Evolutionary conservation across 2,888 invertebrate genomes (phyloP), one percentile per base, ranked within the genome.

Genomic region (Caenorhabditis doughertyi): DNA sequence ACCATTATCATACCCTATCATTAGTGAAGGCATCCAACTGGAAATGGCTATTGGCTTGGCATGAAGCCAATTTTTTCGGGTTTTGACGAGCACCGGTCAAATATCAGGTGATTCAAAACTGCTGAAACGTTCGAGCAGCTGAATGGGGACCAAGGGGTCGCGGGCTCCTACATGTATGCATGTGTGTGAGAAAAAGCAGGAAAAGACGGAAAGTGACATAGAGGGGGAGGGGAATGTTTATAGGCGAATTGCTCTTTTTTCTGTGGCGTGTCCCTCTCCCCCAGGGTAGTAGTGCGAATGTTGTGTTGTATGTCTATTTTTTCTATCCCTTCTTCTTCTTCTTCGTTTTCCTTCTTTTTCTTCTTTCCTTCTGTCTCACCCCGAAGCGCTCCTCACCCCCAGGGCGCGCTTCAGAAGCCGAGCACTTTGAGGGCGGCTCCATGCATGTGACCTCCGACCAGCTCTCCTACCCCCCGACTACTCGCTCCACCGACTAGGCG

Each of bases 231-330:
- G 72, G 81, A 81, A 81, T 81, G 81, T 81, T 81, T 81, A 81
- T 81, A 81, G 79, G 74, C 81, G 81, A 81, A 81, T 81, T 81
- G 81, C 81, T 81, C 81, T 81, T 81, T 81, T 81, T 81, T 74
- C 70, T 81, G 81, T 81, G n/a, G 60, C 64, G 72, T 67, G 80
- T 80, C 73, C 74, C 68, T 74, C 81, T 81, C 81, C 80, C 79
- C 80, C 80, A 80, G 80, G 80, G 73, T 62, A 68, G 62, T 73
- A 79, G 79, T 71, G 72, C 80, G 80, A 80, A 72, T 80, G 67
- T 73, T 80, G 79, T 79, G 71, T 70, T 79, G 79, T 70, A 70
- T 71, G 70, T 79, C 70, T 79, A 79, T 80, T 80, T 80, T 73
- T 73, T 68, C 80, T 73, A 60, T 73, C 60, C 73, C 73, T 74